Conservation (phyloP, 2,888 invertebrate genomes). For the Hypomecis atomaria region DNA sequence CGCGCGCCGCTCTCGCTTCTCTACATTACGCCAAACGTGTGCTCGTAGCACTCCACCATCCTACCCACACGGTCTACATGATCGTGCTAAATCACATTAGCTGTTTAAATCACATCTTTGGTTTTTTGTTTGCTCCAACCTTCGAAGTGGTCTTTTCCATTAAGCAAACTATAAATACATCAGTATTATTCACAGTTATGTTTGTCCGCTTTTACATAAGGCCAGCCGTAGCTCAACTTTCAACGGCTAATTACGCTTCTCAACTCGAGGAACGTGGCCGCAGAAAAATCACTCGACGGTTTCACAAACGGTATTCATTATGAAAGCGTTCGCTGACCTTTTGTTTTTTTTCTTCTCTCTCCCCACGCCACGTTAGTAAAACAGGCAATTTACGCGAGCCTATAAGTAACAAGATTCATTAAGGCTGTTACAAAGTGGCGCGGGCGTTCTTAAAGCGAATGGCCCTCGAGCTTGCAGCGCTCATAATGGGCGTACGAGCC, state of each 20-base stretch:
- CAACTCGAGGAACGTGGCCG: constrained; percentile 37
- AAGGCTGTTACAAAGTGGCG: constrained; percentile 83
- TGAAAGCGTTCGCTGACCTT: constrained; percentile 63
- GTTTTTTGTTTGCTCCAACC: not conserved
- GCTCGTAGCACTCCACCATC: constrained; percentile 44
- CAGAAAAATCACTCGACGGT: constrained; percentile 48
- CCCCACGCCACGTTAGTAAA: constrained; percentile 69
- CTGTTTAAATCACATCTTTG: not conserved
- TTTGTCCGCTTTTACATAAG: constrained; percentile 26
- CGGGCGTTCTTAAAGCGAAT: constrained; percentile 84
- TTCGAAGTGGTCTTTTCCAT: constrained; percentile 3
- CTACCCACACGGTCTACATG: constrained; percentile 8
- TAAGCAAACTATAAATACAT: constrained; percentile 7
- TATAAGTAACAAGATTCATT: constrained; percentile 85
- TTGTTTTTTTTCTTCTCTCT: constrained; percentile 67
- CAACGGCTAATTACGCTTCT: constrained; percentile 38
- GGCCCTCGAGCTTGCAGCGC: constrained; percentile 82
- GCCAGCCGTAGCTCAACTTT: constrained; percentile 12
- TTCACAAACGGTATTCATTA: constrained; percentile 51
- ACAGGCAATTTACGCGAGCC: constrained; percentile 81
- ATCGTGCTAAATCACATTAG: not conserved
- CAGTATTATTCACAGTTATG: constrained; percentile 16
- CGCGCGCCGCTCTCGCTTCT: constrained; percentile 53
- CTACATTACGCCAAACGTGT: constrained; percentile 56
- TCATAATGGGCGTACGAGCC: constrained; percentile 81